Evolutionary conservation across 2,113 vertebrate genomes (phyloP).

Genomic region (Raja brachyura): DNA sequence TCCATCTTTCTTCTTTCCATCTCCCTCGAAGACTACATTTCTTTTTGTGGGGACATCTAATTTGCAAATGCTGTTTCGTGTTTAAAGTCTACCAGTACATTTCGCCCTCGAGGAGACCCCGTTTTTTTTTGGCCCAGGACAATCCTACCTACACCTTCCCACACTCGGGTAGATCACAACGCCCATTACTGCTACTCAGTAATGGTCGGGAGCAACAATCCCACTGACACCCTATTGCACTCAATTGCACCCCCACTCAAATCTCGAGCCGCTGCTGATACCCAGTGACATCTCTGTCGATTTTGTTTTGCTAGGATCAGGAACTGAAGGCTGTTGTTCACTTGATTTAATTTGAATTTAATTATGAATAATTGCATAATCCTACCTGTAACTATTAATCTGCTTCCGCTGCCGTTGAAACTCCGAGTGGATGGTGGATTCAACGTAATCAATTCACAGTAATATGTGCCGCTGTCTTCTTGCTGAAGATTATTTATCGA

Average conservation of each 20-base stretch:
- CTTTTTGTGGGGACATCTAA: too few species aligned
- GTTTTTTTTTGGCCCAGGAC: too few species aligned
- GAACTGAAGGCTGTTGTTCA: neutral
- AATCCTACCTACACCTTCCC: neutral
- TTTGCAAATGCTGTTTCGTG: too few species aligned
- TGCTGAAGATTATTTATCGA: neutral
- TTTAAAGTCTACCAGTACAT: too few species aligned
- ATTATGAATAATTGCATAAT: neutral
- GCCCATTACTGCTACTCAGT: neutral
- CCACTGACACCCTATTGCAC: neutral
- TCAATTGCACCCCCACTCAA: too few species aligned
- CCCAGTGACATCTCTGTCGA: neutral
- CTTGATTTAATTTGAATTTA: neutral
- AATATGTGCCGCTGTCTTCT: conserved; percentile 1
- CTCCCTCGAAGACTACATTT: neutral
- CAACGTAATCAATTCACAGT: neutral
- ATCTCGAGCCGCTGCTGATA: neutral
- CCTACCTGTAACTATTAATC: neutral
- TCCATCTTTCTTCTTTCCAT: neutral
- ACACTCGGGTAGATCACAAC: neutral
- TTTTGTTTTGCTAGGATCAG: neutral
- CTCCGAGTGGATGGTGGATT: neutral
- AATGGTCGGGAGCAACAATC: neutral
- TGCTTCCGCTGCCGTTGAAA: neutral
- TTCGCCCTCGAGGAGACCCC: too few species aligned